A percentile compares a stretch with the other conserved stretches of the same genome.
Evolutionary conservation across 2,888 invertebrate genomes (phyloP).

Genomic region (Mycalesis mineus): DNA sequence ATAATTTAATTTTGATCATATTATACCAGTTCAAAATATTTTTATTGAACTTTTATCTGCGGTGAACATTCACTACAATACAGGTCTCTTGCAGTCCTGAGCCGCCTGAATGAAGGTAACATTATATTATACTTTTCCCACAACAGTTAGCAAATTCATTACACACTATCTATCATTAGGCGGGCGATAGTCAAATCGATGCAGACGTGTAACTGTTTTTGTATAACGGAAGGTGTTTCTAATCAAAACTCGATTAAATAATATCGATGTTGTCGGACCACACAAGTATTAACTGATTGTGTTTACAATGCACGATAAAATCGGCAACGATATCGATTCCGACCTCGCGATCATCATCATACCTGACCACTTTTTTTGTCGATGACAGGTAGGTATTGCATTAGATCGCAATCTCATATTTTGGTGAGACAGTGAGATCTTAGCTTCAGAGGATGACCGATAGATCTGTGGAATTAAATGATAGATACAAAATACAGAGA

Average conservation of each 20-base stretch:
- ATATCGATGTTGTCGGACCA: constrained; percentile 21
- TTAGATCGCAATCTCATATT: not conserved
- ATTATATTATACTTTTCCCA: not conserved
- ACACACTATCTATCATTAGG: constrained; percentile 9
- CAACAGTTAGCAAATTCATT: constrained; percentile 8
- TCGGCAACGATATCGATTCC: not conserved
- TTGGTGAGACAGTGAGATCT: not conserved
- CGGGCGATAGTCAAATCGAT: constrained; percentile 13
- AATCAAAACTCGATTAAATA: constrained; percentile 28
- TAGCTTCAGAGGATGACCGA: too few species aligned
- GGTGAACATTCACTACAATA: too few species aligned
- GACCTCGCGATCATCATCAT: not conserved
- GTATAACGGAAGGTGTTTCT: constrained; percentile 27
- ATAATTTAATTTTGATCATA: too few species aligned
- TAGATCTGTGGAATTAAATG: too few species aligned
- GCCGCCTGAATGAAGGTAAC: too few species aligned
- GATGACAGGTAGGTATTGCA: not conserved
- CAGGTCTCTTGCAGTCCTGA: too few species aligned
- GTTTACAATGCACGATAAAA: constrained; percentile 5
- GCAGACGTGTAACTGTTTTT: constrained; percentile 16
- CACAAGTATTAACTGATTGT: constrained; percentile 17
- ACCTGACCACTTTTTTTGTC: not conserved
- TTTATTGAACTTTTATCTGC: too few species aligned
- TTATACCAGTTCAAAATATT: too few species aligned
- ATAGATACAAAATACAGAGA: too few species aligned